Evolutionary conservation across 2,113 vertebrate genomes (phyloP).

Genomic region (Theristicus caerulescens): DNA sequence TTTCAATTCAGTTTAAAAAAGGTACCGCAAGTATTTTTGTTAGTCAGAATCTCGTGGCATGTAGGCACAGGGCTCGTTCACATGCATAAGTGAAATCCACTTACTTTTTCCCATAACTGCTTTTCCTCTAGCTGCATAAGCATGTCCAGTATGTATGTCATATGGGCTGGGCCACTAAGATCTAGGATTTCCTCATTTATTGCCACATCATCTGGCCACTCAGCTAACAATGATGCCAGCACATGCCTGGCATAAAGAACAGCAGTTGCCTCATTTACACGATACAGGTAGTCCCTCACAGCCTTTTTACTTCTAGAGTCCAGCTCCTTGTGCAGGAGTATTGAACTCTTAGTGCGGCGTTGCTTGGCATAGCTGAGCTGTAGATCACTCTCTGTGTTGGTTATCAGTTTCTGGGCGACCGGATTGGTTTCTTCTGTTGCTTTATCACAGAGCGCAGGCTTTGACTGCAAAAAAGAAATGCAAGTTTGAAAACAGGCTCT

Average conservation of each 20-base stretch:
- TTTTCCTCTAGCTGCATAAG: slow-evolving; percentile 97
- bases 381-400: slow-evolving; percentile 91
- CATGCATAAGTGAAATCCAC: background rate
- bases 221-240: slow-evolving; percentile 86
- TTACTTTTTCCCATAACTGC: slow-evolving; percentile 93
- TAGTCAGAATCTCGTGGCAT: background rate
- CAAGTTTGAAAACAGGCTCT: background rate
- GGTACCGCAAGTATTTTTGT: background rate
- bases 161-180: slow-evolving; percentile 91
- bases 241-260: slow-evolving; percentile 94
- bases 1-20: background rate
- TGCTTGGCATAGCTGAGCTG: slow-evolving; percentile 96
- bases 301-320: slow-evolving; percentile 89
- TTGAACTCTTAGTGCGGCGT: slow-evolving; percentile 90
- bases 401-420: slow-evolving; percentile 93
- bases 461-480: slow-evolving; percentile 75
- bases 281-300: slow-evolving; percentile 89
- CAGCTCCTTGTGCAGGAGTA: slow-evolving; percentile 93
- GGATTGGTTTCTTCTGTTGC: slow-evolving; percentile 90
- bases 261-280: slow-evolving; percentile 92
- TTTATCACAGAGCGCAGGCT: slow-evolving; percentile 86
- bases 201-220: slow-evolving; percentile 85
- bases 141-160: slow-evolving; percentile 98
- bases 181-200: slow-evolving; percentile 91
- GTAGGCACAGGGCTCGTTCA: background rate